Conservation (phyloP, 1,140 invertebrate species). For the Drosophila hydei region DNA sequence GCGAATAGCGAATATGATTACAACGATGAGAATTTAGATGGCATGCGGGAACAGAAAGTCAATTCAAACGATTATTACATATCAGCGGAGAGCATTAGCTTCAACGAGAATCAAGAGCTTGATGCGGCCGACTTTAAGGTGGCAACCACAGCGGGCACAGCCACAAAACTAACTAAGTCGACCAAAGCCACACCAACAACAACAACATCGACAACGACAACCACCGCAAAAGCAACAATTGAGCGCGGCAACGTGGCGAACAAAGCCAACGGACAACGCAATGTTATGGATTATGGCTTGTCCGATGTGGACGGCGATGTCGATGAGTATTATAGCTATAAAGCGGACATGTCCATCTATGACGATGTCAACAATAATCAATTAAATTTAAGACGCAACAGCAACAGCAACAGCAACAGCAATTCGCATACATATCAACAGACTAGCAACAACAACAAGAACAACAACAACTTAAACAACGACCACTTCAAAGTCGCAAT, state of each 20-base stretch:
- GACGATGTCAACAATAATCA: slow-evolving; percentile 83
- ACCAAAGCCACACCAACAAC: not conserved
- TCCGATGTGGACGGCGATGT: slow-evolving; percentile 27
- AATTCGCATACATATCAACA: slow-evolving; percentile 79
- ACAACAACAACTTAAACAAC: slow-evolving; percentile 37
- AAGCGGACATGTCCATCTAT: slow-evolving; percentile 78
- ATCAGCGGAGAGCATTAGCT: slow-evolving; percentile 79
- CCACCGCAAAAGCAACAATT: slow-evolving; percentile 1
- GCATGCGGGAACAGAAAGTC: slow-evolving; percentile 54
- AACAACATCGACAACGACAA: slow-evolving; percentile 52
- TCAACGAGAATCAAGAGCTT: slow-evolving; percentile 62
- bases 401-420: slow-evolving; percentile 30
- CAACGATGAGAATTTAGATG: slow-evolving; percentile 35
- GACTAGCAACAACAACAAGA: slow-evolving; percentile 55
- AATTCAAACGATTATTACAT: slow-evolving; percentile 84
- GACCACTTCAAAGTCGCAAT: slow-evolving; percentile 52
- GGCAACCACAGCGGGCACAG: slow-evolving; percentile 45
- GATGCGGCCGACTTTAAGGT: slow-evolving; percentile 66
- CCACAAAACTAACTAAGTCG: slow-evolving; percentile 5
- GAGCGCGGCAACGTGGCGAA: not conserved
- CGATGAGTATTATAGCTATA: slow-evolving; percentile 66
- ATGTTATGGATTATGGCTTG: slow-evolving; percentile 43
- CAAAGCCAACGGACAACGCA: slow-evolving; percentile 6
- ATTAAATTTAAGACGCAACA: slow-evolving; percentile 75
- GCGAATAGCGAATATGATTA: slow-evolving; percentile 42